phyloP scores from a whole-genome alignment of 2,797 vertebrate species.

The Fringilla coelebs region DNA sequence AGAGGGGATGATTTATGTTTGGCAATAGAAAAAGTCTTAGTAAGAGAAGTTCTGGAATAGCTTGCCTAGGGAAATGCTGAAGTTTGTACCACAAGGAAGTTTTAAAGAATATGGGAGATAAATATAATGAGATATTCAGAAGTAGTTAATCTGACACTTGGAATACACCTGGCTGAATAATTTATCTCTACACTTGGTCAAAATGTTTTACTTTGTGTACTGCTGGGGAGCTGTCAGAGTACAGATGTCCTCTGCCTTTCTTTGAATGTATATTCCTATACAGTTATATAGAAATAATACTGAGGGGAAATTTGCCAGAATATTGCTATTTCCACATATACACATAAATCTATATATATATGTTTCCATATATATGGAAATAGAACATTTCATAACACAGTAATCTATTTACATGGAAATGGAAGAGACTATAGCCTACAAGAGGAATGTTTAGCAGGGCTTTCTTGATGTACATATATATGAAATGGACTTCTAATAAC shows the following conservation, averaged over 20 bases:
- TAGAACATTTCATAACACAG: not conserved
- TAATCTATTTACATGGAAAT: not conserved
- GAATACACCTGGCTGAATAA: not conserved
- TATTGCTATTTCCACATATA: not conserved
- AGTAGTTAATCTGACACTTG: not conserved
- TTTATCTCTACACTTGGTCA: not conserved
- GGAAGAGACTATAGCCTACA: not conserved
- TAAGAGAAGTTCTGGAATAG: not conserved
- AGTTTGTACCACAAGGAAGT: not conserved
- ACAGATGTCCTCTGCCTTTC: not conserved
- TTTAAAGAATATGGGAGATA: not conserved
- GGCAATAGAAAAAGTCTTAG: not conserved
- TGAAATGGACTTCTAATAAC: not conserved
- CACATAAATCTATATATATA: not conserved
- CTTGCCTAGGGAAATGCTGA: not conserved
- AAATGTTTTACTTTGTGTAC: not conserved
- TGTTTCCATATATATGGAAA: not conserved
- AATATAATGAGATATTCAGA: not conserved
- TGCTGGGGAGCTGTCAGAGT: not conserved
- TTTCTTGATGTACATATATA: not conserved
- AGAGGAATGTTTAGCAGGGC: not conserved
- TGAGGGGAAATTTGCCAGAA: not conserved
- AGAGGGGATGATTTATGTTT: not conserved
- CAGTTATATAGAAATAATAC: not conserved
- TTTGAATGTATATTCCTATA: not conserved